phyloP scores from a whole-genome alignment of 2,888 invertebrate species.

The Diadegma fenestrale region DNA sequence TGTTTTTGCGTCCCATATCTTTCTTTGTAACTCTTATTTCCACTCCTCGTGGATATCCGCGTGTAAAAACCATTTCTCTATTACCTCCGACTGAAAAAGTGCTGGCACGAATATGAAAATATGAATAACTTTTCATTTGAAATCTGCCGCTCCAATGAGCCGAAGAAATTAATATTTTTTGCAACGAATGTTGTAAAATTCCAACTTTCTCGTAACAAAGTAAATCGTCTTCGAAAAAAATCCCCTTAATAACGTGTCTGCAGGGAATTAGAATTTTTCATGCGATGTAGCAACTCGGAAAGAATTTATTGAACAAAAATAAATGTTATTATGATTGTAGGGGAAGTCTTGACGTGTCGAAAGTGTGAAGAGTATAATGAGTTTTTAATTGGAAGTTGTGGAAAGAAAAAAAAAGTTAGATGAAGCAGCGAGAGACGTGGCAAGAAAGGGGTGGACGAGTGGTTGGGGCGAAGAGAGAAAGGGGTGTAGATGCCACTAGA shows the following conservation, averaged over 20 bases:
- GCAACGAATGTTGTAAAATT: neutral
- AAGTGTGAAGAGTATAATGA: slow-evolving; percentile 46
- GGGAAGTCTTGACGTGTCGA: slow-evolving; percentile 4
- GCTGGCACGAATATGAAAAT: neutral
- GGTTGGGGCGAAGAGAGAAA: slow-evolving; percentile 44
- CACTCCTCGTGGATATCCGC: neutral
- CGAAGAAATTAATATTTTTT: neutral
- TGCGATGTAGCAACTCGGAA: neutral
- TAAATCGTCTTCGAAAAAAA: neutral
- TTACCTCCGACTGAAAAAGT: neutral
- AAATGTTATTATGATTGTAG: slow-evolving; percentile 12
- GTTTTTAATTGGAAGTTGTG: slow-evolving; percentile 61
- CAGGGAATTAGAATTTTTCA: neutral
- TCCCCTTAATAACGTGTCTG: neutral
- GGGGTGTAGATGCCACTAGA: slow-evolving; percentile 46
- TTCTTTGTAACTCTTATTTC: neutral
- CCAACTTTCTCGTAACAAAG: neutral
- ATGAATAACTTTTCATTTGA: neutral
- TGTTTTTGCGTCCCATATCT: neutral
- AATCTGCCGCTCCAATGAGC: neutral
- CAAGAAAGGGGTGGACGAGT: slow-evolving; percentile 37
- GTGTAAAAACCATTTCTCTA: neutral
- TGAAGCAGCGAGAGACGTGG: slow-evolving; percentile 20
- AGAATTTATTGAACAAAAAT: slow-evolving; percentile 5
- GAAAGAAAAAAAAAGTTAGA: slow-evolving; percentile 40